phyloP scores from a whole-genome alignment of 2,113 vertebrate genomes.

The Danionella cerebrum region DNA sequence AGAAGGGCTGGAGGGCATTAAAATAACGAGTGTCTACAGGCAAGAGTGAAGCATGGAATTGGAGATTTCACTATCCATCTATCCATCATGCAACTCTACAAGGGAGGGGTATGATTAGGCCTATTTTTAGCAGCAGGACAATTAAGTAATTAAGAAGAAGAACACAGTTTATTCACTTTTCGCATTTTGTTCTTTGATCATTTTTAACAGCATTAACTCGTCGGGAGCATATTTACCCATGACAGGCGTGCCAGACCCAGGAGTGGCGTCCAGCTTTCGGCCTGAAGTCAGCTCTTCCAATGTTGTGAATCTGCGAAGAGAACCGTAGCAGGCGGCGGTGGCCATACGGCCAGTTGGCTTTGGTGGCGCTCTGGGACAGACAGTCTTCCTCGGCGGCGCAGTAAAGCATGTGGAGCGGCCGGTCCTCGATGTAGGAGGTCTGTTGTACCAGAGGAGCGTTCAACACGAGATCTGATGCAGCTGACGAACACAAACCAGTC shows the following conservation, averaged over 20 bases:
- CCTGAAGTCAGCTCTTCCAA: constrained; percentile 88
- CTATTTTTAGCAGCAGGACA: no score
- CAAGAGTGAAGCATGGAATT: no score
- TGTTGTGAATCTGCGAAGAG: constrained; percentile 97
- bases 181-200: no score
- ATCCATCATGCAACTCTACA: no score
- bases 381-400: constrained; percentile 94
- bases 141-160: no score
- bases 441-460: constrained; percentile 85
- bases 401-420: constrained; percentile 94
- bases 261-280: constrained; percentile 94
- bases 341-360: constrained; percentile 94
- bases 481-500: constrained; percentile 51
- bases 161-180: no score
- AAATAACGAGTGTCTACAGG: no score
- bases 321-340: constrained; percentile 93
- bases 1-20: no score
- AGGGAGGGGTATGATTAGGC: no score
- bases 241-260: constrained; percentile 98
- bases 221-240: constrained; percentile 66
- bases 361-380: constrained; percentile 77
- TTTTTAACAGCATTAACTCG: background rate
- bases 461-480: constrained; percentile 86
- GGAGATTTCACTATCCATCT: no score
- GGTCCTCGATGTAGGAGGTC: constrained; percentile 92